Conservation (phyloP, 2,113 vertebrate species). For the Etheostoma spectabile region DNA sequence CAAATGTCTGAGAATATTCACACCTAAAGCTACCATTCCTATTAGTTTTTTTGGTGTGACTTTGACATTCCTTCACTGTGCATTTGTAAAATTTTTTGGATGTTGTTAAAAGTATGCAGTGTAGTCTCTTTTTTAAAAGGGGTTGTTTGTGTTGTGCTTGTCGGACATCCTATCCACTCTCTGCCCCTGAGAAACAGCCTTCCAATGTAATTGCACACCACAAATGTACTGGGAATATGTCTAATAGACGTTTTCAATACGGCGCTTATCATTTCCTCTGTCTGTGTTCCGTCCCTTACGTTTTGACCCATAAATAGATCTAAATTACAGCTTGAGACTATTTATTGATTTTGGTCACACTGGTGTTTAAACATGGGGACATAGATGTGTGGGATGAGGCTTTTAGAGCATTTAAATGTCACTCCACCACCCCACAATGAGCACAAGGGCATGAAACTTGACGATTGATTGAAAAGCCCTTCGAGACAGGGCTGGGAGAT, state of each 20-base stretch:
- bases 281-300: background rate
- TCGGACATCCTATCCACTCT: background rate
- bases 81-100: background rate
- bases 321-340: slow-evolving; percentile 26
- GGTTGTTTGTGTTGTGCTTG: background rate
- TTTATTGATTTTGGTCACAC: slow-evolving; percentile 26
- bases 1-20: background rate
- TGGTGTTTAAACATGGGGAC: slow-evolving; percentile 9
- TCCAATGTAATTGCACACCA: no score
- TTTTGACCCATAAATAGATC: slow-evolving; percentile 4
- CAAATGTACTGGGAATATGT: background rate
- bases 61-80: background rate
- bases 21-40: background rate
- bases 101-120: background rate
- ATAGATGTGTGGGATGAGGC: background rate
- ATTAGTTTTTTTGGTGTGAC: background rate
- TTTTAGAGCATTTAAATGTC: slow-evolving; percentile 42
- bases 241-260: slow-evolving; percentile 17
- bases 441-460: slow-evolving; percentile 45
- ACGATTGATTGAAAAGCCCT: slow-evolving; percentile 46
- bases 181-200: background rate
- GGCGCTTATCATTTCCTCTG: background rate
- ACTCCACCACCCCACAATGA: slow-evolving; percentile 16
- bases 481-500: slow-evolving; percentile 24
- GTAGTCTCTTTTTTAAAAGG: background rate